These are phyloP conservation scores for Thelohanellus kitauei DNA, from an alignment of 30 jellyfish, hydroid and myxozoan species.

Conservation along the genomic window DNA sequence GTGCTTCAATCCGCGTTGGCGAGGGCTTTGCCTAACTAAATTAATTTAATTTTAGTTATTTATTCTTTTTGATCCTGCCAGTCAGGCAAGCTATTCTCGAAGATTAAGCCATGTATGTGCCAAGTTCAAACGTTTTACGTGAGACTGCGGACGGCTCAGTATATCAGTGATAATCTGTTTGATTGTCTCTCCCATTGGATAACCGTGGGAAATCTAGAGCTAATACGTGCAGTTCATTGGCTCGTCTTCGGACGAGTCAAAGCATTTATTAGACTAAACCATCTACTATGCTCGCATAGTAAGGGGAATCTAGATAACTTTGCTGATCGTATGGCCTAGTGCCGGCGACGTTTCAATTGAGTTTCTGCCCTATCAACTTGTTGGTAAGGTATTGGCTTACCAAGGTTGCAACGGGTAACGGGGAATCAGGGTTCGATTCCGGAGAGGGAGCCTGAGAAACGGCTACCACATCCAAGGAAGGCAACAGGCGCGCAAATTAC, in stretches of 20 bases:
- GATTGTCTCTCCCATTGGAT: background rate
- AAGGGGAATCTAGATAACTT: conserved; percentile 8
- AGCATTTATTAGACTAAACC: background rate
- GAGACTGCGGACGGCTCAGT: conserved; percentile 1
- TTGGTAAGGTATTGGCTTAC: conserved; percentile 23
- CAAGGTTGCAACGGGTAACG: conserved; percentile 35
- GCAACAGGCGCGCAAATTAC: conserved; percentile 42
- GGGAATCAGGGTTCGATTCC: conserved; percentile 36
- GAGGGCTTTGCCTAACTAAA: too few relatives aligned
- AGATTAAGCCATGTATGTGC: background rate
- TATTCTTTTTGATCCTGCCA: background rate
- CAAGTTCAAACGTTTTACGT: background rate
- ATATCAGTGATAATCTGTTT: background rate
- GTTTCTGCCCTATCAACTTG: conserved; percentile 24
- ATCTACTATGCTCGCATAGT: background rate
- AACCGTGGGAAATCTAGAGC: conserved; percentile 1
- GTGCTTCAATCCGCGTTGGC: too few relatives aligned
- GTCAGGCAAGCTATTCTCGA: background rate
- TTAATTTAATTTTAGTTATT: too few relatives aligned
- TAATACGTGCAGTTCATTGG: too few relatives aligned
- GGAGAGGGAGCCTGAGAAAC: conserved; percentile 57
- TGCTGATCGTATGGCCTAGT: conserved; percentile 13
- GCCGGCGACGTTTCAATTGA: conserved; percentile 19
- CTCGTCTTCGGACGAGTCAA: background rate
- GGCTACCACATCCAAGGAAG: conserved; percentile 46